A percentile compares a stretch with the other conserved stretches of the same genome.
phyloP scores from a whole-genome alignment of 1,140 invertebrate species.

The Neodiprion virginianus region DNA sequence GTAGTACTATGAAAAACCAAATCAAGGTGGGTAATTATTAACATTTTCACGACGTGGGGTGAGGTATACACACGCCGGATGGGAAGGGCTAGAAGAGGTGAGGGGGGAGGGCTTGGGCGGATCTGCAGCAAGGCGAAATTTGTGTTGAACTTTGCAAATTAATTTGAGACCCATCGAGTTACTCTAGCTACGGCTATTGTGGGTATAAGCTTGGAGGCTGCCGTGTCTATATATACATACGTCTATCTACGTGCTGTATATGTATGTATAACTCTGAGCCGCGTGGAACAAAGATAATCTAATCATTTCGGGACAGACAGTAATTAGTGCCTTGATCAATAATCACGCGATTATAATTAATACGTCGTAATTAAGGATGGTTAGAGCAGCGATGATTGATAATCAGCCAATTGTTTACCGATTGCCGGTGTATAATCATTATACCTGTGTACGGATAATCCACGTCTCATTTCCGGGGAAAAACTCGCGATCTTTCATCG shows the following conservation, averaged over 20 bases:
- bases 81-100: too few species aligned
- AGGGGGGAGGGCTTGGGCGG: too few species aligned
- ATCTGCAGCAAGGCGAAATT: not conserved
- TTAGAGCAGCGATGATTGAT: conserved; percentile 30
- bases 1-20: too few species aligned
- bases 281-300: conserved; percentile 48
- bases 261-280: not conserved
- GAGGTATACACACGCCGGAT: too few species aligned
- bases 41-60: too few species aligned
- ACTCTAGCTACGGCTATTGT: not conserved
- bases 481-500: too few species aligned
- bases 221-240: not conserved
- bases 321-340: conserved; percentile 29
- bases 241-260: too few species aligned
- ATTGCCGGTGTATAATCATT: conserved; percentile 22
- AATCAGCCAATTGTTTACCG: conserved; percentile 44
- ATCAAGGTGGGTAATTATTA: too few species aligned
- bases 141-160: conserved; percentile 2
- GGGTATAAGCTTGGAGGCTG: not conserved
- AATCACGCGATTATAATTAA: conserved; percentile 54
- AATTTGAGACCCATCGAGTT: not conserved
- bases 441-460: not conserved
- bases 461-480: not conserved
- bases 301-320: conserved; percentile 39
- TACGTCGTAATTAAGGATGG: conserved; percentile 45